Evolutionary conservation across 1,140 invertebrate genomes (phyloP).

Genomic region (Sarcophaga bullata): DNA sequence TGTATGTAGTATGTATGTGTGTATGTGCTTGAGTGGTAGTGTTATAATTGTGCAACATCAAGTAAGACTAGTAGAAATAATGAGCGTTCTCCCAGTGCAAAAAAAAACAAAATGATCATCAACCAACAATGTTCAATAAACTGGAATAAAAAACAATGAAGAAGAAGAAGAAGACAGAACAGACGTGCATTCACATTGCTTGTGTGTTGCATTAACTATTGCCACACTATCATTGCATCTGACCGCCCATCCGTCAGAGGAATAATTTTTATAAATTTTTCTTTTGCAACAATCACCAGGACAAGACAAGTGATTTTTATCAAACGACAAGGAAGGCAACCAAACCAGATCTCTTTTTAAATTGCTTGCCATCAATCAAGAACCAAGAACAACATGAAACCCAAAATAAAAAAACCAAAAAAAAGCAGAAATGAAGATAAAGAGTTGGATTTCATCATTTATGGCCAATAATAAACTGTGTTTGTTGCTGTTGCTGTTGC

Average conservation of each 20-base stretch:
- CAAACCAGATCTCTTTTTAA: neutral
- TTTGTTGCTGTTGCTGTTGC: no score
- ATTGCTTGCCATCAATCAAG: neutral
- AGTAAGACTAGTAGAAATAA: slow-evolving; percentile 3
- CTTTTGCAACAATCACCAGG: neutral
- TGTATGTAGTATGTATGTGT: no score
- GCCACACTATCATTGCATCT: neutral
- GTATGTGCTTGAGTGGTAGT: neutral
- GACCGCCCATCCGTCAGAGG: neutral
- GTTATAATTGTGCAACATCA: slow-evolving; percentile 8
- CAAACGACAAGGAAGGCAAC: neutral
- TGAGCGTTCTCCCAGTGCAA: neutral
- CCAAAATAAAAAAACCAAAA: neutral
- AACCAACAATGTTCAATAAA: no score
- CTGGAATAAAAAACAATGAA: neutral
- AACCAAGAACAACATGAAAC: no score
- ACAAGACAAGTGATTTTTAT: neutral
- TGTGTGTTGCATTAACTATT: no score
- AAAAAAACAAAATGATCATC: no score
- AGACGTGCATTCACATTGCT: no score
- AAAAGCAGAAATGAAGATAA: neutral
- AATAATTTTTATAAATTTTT: neutral
- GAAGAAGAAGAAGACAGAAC: neutral
- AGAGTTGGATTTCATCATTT: no score
- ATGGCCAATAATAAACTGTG: no score